Evolutionary conservation across 2,113 vertebrate species (phyloP).

Genomic region (Tonatia bakeri): DNA sequence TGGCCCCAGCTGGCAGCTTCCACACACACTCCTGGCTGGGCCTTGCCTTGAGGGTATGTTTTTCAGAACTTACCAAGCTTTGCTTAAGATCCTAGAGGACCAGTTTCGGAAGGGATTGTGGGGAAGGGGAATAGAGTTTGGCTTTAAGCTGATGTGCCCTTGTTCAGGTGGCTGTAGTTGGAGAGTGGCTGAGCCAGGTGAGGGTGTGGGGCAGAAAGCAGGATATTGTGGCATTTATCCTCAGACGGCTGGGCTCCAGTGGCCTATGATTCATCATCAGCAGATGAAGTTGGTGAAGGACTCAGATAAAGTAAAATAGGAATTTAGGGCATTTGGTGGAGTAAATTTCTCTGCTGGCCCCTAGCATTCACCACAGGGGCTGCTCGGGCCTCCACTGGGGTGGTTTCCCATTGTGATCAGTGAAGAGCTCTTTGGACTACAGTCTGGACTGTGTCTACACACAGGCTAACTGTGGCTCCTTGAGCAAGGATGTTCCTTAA

Average conservation of each 20-base stretch:
- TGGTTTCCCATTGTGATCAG: neutral
- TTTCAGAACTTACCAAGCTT: neutral
- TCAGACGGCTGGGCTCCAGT: neutral
- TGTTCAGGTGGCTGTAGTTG: neutral
- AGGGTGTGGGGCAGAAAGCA: neutral
- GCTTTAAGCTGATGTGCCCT: neutral
- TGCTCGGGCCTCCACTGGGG: neutral
- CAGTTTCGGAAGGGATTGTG: neutral
- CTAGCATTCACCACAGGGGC: neutral
- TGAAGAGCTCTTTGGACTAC: neutral
- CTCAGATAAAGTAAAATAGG: neutral
- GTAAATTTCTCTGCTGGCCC: neutral
- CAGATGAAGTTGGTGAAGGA: neutral
- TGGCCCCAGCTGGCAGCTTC: slow-evolving; percentile 55
- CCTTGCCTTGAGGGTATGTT: neutral
- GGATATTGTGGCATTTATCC: neutral
- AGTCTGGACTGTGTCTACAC: neutral
- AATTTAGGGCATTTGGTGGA: neutral
- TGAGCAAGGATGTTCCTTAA: neutral
- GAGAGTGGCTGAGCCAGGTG: neutral
- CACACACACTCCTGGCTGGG: neutral
- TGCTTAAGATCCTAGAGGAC: neutral
- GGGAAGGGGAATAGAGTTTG: neutral
- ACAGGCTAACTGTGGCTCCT: neutral
- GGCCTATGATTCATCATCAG: neutral